Conservation (phyloP, 2,113 vertebrate genomes). For the Corvus cornix region DNA sequence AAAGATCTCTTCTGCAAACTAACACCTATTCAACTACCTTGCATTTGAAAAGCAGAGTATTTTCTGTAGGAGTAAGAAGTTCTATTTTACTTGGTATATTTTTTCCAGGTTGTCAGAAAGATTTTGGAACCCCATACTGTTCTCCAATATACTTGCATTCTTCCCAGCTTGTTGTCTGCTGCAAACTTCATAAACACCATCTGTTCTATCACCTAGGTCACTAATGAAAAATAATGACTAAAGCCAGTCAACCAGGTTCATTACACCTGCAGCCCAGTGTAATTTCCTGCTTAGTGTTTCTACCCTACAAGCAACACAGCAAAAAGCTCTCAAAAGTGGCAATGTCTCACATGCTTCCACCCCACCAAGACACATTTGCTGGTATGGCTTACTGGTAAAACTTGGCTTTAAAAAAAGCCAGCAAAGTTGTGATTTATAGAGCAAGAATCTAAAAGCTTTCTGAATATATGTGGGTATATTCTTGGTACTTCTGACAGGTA, state of each 20-base stretch:
- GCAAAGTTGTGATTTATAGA: neutral
- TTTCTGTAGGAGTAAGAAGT: neutral
- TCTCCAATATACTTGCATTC: neutral
- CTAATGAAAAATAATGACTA: neutral
- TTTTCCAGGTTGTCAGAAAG: neutral
- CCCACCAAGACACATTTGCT: neutral
- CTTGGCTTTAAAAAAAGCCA: neutral
- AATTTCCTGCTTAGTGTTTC: neutral
- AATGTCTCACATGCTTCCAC: accelerated
- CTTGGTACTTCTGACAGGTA: neutral
- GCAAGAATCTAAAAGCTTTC: neutral
- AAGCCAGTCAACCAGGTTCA: neutral
- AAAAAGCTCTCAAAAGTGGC: neutral
- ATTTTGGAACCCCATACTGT: neutral
- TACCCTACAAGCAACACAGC: neutral
- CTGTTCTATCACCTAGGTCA: neutral
- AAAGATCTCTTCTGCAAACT: neutral
- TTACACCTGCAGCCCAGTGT: neutral
- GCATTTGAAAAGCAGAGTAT: neutral
- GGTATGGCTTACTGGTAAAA: neutral
- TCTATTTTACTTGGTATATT: neutral
- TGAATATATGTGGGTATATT: neutral
- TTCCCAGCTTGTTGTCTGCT: neutral
- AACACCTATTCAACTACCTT: neutral
- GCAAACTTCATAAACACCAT: neutral